Evolutionary conservation across 2,888 invertebrate species (phyloP).

Genomic region (Lobophora halterata): DNA sequence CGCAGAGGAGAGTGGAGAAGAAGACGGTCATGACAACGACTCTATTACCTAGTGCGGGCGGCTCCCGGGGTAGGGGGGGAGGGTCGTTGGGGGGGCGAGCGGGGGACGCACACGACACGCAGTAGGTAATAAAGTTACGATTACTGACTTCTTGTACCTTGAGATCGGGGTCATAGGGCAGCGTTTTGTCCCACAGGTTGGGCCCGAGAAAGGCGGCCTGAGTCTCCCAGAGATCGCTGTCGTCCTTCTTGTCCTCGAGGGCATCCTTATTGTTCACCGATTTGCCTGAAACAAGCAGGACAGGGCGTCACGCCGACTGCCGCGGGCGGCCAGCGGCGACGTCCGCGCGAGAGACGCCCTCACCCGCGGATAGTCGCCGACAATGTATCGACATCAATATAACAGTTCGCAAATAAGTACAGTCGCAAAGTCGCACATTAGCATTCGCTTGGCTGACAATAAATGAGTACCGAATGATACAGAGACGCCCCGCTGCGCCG

Average conservation of each 20-base stretch:
- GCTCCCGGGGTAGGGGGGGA: slow-evolving; percentile 36
- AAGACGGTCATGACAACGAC: slow-evolving; percentile 35
- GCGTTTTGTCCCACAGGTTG: slow-evolving; percentile 96
- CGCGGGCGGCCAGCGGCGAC: slow-evolving; percentile 25
- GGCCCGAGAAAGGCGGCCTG: slow-evolving; percentile 98
- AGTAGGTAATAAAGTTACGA: slow-evolving; percentile 68
- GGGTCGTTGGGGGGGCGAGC: slow-evolving; percentile 36
- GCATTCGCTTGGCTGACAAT: too few relatives aligned
- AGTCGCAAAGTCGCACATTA: slow-evolving; percentile 10
- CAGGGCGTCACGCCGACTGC: slow-evolving; percentile 57
- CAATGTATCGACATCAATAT: background rate
- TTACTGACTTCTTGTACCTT: slow-evolving; percentile 90
- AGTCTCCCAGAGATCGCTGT: slow-evolving; percentile 94
- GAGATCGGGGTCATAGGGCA: slow-evolving; percentile 96
- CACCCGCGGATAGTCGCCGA: slow-evolving; percentile 2
- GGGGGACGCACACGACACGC: slow-evolving; percentile 60
- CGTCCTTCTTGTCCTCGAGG: slow-evolving; percentile 87
- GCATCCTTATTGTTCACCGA: slow-evolving; percentile 82
- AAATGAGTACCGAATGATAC: too few relatives aligned
- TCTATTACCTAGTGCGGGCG: slow-evolving; percentile 67
- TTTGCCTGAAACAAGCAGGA: slow-evolving; percentile 81
- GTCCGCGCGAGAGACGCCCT: slow-evolving; percentile 8
- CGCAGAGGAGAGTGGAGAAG: slow-evolving; percentile 21
- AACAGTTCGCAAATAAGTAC: slow-evolving; percentile 22
- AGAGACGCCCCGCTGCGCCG: too few relatives aligned